These are phyloP conservation scores for Ophiothrix spiculata DNA, from an alignment of 35 echinoderm and acorn worm genomes.

Conservation along the genomic window DNA sequence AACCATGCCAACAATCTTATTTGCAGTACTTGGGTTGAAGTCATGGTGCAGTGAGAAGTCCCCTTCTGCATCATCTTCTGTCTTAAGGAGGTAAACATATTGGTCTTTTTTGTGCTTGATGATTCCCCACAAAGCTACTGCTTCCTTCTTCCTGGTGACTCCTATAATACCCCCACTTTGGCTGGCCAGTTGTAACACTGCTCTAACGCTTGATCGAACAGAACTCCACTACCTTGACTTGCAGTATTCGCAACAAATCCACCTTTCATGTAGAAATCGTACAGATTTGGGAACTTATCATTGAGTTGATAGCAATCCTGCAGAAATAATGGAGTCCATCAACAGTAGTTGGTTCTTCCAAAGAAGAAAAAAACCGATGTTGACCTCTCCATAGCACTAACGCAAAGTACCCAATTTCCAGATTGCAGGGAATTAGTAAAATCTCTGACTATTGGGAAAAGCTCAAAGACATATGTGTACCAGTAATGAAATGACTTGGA, in stretches of 20 bases:
- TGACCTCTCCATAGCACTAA: not conserved
- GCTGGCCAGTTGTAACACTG: not conserved
- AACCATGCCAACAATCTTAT: not conserved
- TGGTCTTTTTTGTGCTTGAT: not conserved
- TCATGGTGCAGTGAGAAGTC: not conserved
- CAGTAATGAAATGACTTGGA: not conserved
- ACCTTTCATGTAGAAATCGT: not conserved
- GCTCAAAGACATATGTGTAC: not conserved
- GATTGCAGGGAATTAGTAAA: not conserved
- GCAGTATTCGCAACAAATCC: not conserved
- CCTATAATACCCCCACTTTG: constrained; percentile 15
- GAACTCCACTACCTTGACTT: not conserved
- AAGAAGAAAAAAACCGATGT: not conserved
- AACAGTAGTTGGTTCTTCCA: not conserved
- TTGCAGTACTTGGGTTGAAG: not conserved
- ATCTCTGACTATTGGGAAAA: not conserved
- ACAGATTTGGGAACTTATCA: not conserved
- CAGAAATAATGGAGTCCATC: not conserved
- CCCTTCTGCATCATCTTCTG: not conserved
- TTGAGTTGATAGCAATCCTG: not conserved
- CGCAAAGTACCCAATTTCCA: not conserved
- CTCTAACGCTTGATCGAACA: not conserved
- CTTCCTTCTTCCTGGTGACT: constrained; percentile 2
- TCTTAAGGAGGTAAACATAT: not conserved
- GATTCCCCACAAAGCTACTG: not conserved